Evolutionary conservation across 2,888 invertebrate genomes (phyloP).

Genomic region (Panzeria rudis): DNA sequence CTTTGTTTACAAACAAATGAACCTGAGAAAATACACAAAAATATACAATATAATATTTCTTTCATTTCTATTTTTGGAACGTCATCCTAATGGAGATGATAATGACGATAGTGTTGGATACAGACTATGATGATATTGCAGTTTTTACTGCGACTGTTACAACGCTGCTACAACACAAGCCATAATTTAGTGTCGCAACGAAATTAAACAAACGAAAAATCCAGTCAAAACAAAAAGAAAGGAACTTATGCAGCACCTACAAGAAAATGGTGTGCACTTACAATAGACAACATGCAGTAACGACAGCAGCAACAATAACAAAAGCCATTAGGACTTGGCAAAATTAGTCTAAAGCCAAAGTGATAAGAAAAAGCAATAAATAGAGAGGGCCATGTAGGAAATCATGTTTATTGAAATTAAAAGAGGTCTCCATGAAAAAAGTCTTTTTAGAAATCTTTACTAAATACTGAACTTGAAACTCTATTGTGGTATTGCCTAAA

Average conservation of each 20-base stretch:
- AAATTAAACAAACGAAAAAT: slow-evolving; percentile 47
- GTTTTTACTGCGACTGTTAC: neutral
- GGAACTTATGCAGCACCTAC: slow-evolving; percentile 3
- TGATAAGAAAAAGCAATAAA: slow-evolving; percentile 41
- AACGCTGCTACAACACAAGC: slow-evolving; percentile 13
- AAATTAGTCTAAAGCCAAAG: slow-evolving; percentile 67
- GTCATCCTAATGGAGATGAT: slow-evolving; percentile 33
- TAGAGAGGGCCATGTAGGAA: neutral
- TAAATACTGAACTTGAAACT: neutral
- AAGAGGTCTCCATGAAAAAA: neutral
- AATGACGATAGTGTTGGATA: slow-evolving; percentile 35
- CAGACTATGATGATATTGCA: slow-evolving; percentile 37
- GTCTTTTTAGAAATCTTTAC: neutral
- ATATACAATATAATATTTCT: neutral
- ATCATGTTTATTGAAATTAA: neutral
- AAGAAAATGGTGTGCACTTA: slow-evolving; percentile 14
- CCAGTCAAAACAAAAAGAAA: slow-evolving; percentile 52
- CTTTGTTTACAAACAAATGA: slow-evolving; percentile 58
- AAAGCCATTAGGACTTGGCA: slow-evolving; percentile 34
- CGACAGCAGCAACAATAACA: slow-evolving; percentile 17
- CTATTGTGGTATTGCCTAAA: too few relatives aligned
- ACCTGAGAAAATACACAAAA: slow-evolving; percentile 16
- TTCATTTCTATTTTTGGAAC: neutral
- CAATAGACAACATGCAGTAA: slow-evolving; percentile 16
- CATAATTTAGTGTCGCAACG: slow-evolving; percentile 58